phyloP scores from a whole-genome alignment of 2,888 invertebrate genomes.

The Leucania comma region DNA sequence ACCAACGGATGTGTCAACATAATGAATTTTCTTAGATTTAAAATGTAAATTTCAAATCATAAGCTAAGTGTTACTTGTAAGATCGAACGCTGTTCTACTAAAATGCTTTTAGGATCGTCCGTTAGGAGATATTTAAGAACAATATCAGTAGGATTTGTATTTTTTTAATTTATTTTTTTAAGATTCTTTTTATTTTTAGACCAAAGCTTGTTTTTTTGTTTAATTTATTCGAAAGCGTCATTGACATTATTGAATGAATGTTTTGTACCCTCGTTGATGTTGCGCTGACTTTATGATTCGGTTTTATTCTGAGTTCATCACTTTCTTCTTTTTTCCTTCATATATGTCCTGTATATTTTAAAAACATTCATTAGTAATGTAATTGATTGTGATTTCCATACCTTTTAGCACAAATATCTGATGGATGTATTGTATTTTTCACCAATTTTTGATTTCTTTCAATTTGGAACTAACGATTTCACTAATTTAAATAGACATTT shows the following conservation, averaged over 20 bases:
- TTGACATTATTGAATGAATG: conserved; percentile 43
- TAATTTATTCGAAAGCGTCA: conserved; percentile 69
- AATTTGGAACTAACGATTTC: background rate
- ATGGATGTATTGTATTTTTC: background rate
- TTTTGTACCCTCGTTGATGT: conserved; percentile 5
- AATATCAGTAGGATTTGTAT: conserved; percentile 62
- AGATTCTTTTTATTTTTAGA: conserved; percentile 71
- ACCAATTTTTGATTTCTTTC: background rate
- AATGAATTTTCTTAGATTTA: conserved; percentile 64
- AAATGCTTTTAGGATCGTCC: conserved; percentile 56
- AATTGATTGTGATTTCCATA: conserved; percentile 35
- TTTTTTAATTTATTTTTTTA: conserved; percentile 72
- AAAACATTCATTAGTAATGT: conserved; percentile 53
- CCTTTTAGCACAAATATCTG: background rate
- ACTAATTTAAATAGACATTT: background rate
- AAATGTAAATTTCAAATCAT: conserved; percentile 63
- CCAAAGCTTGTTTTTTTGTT: conserved; percentile 85
- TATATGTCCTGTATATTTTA: background rate
- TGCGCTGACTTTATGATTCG: conserved; percentile 2
- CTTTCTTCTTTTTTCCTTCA: background rate
- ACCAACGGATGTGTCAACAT: conserved; percentile 69
- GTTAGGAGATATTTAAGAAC: conserved; percentile 48
- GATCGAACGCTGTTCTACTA: conserved; percentile 48
- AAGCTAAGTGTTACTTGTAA: conserved; percentile 57
- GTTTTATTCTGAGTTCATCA: background rate